These are phyloP conservation scores for Pocillopora meandrina DNA, from an alignment of 92 coral and sea anemone genomes.

Conservation along the genomic window DNA sequence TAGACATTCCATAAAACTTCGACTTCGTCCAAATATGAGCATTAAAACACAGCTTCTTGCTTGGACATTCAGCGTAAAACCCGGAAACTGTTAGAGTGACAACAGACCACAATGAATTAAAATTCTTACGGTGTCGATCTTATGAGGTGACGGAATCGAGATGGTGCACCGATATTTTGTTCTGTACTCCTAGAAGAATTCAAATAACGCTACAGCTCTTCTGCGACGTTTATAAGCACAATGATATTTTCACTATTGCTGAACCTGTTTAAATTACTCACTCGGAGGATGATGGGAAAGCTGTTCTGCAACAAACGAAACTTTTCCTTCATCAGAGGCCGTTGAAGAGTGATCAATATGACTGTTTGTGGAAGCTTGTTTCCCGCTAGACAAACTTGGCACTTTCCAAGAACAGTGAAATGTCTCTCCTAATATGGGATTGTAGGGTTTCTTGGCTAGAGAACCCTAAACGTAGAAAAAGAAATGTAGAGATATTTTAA, in stretches of 20 bases:
- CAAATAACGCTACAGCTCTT: no score
- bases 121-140: no score
- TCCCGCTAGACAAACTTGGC: slow-evolving; percentile 55
- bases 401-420: slow-evolving; percentile 94
- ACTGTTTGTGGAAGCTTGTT: slow-evolving; percentile 46
- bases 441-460: slow-evolving; percentile 94
- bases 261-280: slow-evolving; percentile 29
- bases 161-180: no score
- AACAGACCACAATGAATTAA: no score
- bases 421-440: slow-evolving; percentile 96
- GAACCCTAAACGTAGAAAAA: slow-evolving; percentile 68
- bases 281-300: slow-evolving; percentile 99
- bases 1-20: slow-evolving; percentile 98
- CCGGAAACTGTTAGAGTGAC: slow-evolving; percentile 76
- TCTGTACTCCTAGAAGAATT: no score
- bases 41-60: slow-evolving; percentile 88
- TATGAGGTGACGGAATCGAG: no score
- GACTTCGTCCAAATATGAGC: slow-evolving; percentile 97
- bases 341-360: slow-evolving; percentile 37
- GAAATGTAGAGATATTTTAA: neutral
- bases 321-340: slow-evolving; percentile 55
- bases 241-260: no score
- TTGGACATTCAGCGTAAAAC: slow-evolving; percentile 96
- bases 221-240: no score
- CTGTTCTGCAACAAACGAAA: slow-evolving; percentile 92